Evolutionary conservation across 2,113 vertebrate species (phyloP), one percentile per base, ranked within the genome.

Genomic region (Heterochromis multidens): DNA sequence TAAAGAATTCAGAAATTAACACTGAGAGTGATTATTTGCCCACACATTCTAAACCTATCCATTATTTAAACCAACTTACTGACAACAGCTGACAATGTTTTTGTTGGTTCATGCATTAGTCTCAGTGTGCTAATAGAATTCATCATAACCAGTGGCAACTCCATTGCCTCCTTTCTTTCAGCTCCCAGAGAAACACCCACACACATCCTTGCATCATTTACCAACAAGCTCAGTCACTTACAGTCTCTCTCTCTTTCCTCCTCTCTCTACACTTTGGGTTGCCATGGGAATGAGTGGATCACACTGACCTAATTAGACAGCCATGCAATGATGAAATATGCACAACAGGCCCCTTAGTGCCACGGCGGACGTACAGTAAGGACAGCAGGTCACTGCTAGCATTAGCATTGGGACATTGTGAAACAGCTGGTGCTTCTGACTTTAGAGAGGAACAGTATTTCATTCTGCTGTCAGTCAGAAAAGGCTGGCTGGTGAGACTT

Each of bases 281-380:
- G 84, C 94, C 90, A 94, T 94, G 93, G 94, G 90, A 94, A 95
- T 91, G 90, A 87, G 89, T 60, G 54, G 89, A 90, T 93, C 90
- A 93, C 85, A 78, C 92, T 95, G 95, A 95, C 95, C 94, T 93
- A 94, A 95, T 95, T 95, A 95, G 88, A 94, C 85, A 90, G 89
- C 88, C 89, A 86, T 88, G 93, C 88, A 82, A 80, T 84, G 90
- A 91, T 92, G 93, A 95, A 93, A 92, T 91, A 95, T 93, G 93
- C 95, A 95, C 91, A 92, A 90, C 85, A 52, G 84, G 74, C 88
- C 77, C 77, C 84, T 84, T 31, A 58, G 84, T 89, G 88, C 54
- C 80, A 54, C 57, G 2, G 27, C 3, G 31, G 86, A 70, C 19
- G 23, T 83, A 88, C 86, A 88, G 86, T 84, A 80, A 84, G 60